phyloP scores from a whole-genome alignment of 2,113 vertebrate genomes.

The Hemicordylus capensis region DNA sequence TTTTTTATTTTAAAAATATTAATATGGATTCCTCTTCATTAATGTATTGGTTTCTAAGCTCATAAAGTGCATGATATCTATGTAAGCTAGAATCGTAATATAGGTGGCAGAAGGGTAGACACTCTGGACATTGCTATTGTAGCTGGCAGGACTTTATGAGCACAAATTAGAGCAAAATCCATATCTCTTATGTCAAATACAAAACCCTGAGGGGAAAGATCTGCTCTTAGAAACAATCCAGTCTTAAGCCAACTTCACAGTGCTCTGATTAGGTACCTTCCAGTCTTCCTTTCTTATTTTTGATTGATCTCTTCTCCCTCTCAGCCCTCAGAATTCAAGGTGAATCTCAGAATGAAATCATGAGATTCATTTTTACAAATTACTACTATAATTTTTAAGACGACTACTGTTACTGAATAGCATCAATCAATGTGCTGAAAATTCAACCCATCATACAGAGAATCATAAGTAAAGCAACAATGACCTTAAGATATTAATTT shows the following conservation, averaged over 20 bases:
- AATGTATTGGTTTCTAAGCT: background rate
- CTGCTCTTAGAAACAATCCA: background rate
- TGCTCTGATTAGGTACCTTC: background rate
- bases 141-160: background rate
- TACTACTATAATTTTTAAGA: background rate
- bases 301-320: background rate
- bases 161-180: background rate
- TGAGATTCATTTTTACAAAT: background rate
- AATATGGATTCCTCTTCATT: background rate
- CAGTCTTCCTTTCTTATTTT: background rate
- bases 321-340: background rate
- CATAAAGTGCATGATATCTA: background rate
- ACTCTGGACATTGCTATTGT: background rate
- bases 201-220: background rate
- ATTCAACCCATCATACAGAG: background rate
- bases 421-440: background rate
- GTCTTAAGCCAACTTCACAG: background rate
- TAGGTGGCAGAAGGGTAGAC: background rate
- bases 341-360: background rate
- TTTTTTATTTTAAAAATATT: background rate
- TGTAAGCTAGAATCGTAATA: background rate
- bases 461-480: constrained; percentile 30
- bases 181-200: background rate
- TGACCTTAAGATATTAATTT: background rate
- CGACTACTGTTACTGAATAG: background rate